Evolutionary conservation across 2,113 vertebrate genomes (phyloP).

Genomic region (human): GRCh38 chr2:64221501-64222000

Average conservation of each 20-base stretch:
- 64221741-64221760: not conserved
- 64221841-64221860: not conserved
- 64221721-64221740: not conserved
- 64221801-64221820: not conserved
- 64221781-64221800: not conserved
- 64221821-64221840: slow-evolving; percentile 25
- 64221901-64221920: not conserved
- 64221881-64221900: not conserved
- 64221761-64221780: not conserved
- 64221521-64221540: not conserved
- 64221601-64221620: slow-evolving; percentile 61
- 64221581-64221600: slow-evolving; percentile 35
- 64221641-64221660: slow-evolving; percentile 48
- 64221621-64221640: slow-evolving; percentile 41
- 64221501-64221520: slow-evolving; percentile 58
- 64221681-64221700: slow-evolving; percentile 8
- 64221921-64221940: not conserved
- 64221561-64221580: slow-evolving; percentile 34
- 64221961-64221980: not conserved
- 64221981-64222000: not conserved
- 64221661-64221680: slow-evolving; percentile 46
- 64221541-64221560: slow-evolving; percentile 46
- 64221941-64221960: not conserved
- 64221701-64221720: not conserved
- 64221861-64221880: not conserved